Evolutionary conservation across 2,113 vertebrate genomes (phyloP).

Genomic region (Falcunculus frontatus): DNA sequence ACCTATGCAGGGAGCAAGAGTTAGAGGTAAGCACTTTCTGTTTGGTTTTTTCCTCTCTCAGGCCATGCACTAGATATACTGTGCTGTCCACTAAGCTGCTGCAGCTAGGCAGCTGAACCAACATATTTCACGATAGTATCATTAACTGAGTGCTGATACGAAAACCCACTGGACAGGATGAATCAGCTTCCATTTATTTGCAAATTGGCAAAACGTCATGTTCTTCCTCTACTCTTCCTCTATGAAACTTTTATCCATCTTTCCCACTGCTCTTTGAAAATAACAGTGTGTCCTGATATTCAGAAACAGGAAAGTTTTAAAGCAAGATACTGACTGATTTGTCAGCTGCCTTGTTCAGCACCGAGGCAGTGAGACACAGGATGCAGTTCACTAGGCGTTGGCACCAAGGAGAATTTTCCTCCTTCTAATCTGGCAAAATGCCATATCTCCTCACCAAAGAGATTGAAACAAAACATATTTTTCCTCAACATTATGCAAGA

Average conservation of each 20-base stretch:
- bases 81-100: not conserved
- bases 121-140: constrained; percentile 12
- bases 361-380: not conserved
- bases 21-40: not conserved
- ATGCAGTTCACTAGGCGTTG: not conserved
- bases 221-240: not conserved
- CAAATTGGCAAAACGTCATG: not conserved
- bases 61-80: not conserved
- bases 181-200: constrained; percentile 46
- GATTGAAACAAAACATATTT: constrained; percentile 28
- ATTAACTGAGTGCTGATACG: not conserved
- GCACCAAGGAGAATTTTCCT: constrained; percentile 1
- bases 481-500: not conserved
- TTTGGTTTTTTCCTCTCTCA: not conserved
- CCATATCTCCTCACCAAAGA: not conserved
- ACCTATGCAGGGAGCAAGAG: not conserved
- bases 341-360: not conserved
- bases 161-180: constrained; percentile 13
- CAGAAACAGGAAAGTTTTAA: constrained; percentile 6
- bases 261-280: not conserved
- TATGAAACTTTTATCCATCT: not conserved
- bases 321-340: not conserved
- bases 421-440: not conserved
- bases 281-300: not conserved
- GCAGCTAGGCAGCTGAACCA: constrained; percentile 24